phyloP scores from a whole-genome alignment of 2,888 invertebrate species.

The Myopa tessellatipennis region DNA sequence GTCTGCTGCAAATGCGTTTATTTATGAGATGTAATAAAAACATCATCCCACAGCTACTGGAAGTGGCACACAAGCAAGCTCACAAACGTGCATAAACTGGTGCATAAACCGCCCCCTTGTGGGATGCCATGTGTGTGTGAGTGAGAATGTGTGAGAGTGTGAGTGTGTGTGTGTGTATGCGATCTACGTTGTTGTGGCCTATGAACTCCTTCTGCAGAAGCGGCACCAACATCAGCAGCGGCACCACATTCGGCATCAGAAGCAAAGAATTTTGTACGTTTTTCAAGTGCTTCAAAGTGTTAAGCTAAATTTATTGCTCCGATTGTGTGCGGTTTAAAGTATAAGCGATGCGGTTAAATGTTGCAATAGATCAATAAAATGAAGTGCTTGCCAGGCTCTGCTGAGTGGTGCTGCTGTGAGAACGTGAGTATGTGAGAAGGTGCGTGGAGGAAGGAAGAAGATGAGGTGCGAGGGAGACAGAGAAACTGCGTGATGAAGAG shows the following conservation, averaged over 20 bases:
- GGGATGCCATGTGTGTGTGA: constrained; percentile 7
- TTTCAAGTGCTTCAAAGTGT: not conserved
- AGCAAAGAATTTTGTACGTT: not conserved
- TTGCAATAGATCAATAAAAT: constrained; percentile 28
- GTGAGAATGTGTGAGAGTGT: not conserved
- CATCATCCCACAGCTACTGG: constrained; percentile 41
- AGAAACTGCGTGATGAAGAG: too few species aligned
- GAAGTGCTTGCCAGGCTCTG: not conserved
- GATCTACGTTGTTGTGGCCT: too few species aligned
- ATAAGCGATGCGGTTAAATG: constrained; percentile 23
- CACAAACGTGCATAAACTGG: not conserved
- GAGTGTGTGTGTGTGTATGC: constrained; percentile 15
- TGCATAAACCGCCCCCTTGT: not conserved
- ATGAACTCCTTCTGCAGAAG: not conserved
- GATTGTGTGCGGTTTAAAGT: not conserved
- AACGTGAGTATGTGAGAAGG: too few species aligned
- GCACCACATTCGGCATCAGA: too few species aligned
- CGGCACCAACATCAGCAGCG: not conserved
- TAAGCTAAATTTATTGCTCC: constrained; percentile 28
- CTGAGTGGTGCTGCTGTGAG: too few species aligned
- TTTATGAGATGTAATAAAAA: constrained; percentile 53
- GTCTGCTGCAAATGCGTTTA: constrained; percentile 47
- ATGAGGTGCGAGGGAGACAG: too few species aligned
- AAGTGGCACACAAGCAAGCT: constrained; percentile 16
- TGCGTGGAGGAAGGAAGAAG: too few species aligned